These are phyloP conservation scores for Troides aeacus DNA, from an alignment of 2,888 invertebrate genomes.

Conservation along the genomic window DNA sequence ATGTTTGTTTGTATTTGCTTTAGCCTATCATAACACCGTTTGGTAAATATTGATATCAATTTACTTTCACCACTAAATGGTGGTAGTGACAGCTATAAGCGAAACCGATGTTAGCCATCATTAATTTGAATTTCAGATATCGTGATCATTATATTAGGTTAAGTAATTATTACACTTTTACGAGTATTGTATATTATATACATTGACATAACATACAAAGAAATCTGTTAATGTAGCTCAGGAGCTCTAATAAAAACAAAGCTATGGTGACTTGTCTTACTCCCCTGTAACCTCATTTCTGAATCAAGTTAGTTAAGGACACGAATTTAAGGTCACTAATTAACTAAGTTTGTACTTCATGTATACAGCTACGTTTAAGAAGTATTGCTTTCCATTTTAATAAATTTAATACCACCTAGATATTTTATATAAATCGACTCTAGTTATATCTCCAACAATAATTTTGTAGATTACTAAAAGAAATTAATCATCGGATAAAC, in stretches of 20 bases:
- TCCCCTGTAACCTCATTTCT: neutral
- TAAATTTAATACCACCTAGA: too few relatives aligned
- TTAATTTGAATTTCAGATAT: neutral
- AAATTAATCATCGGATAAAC: too few relatives aligned
- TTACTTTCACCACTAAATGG: slow-evolving; percentile 10
- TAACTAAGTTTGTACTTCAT: neutral
- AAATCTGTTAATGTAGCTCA: too few relatives aligned
- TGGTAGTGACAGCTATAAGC: neutral
- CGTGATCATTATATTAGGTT: neutral
- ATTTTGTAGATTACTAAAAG: too few relatives aligned
- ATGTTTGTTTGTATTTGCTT: slow-evolving; percentile 25
- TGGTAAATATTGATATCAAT: slow-evolving; percentile 20
- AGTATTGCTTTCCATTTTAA: too few relatives aligned
- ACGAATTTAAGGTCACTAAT: neutral
- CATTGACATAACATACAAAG: too few relatives aligned
- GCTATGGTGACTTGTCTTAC: neutral
- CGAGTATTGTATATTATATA: too few relatives aligned
- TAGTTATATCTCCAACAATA: too few relatives aligned
- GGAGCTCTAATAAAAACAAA: too few relatives aligned
- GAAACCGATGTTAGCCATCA: neutral
- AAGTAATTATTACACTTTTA: neutral
- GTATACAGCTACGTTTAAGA: neutral
- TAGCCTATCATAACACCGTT: slow-evolving; percentile 9
- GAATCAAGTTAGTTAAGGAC: neutral
- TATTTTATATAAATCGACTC: too few relatives aligned